Evolutionary conservation across 2,888 invertebrate species (phyloP), one percentile per base, ranked within the genome.

Genomic region (Podotricha telesiphe): DNA sequence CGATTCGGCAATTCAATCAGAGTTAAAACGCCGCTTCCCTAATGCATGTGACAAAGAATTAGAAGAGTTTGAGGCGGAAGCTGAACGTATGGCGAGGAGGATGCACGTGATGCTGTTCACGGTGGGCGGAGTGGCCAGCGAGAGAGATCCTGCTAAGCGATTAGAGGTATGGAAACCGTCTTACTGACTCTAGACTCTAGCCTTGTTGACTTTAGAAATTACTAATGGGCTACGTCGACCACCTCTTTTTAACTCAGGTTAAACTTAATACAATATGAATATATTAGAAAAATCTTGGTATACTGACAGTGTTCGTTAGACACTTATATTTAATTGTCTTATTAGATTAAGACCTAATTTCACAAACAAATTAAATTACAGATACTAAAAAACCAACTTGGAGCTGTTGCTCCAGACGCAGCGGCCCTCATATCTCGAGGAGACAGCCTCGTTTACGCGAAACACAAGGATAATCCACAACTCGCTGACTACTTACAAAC

Each of bases 401-500:
- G 94, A 42, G 88, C 89, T 67, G 85, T 96, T 73, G 96, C 96
- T 13, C 96, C 96, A 2, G 96, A 96, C 82, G 96, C 96, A 70
- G 96, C 96, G 7, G 94, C 95, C 68, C 89, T 96, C 42, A 96
- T 97, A 74, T 96, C 96, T 19, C 95, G 95, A 80, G 96, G 97
- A 0, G 96, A 97, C 85, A 95, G 95, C 68, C 89, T 97, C 53
- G 95, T 96, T 34, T 94, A 96, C 83, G 94, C 94, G 50, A 94
- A 94, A n/a, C 96, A 96, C 83, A 84, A 81, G 72, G 80, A 82
- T 28, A 89, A 94, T 79, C 94, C 95, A 22, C 82, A 83, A 48
- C 88, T 94, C n/a, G 95, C 95, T 0, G 94, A 94, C 69, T 91
- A 90, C 77, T 86, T 95, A 69, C 94, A 94, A 77, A 89, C 88